phyloP scores from a whole-genome alignment of 2,797 vertebrate species.

The Falco peregrinus region DNA sequence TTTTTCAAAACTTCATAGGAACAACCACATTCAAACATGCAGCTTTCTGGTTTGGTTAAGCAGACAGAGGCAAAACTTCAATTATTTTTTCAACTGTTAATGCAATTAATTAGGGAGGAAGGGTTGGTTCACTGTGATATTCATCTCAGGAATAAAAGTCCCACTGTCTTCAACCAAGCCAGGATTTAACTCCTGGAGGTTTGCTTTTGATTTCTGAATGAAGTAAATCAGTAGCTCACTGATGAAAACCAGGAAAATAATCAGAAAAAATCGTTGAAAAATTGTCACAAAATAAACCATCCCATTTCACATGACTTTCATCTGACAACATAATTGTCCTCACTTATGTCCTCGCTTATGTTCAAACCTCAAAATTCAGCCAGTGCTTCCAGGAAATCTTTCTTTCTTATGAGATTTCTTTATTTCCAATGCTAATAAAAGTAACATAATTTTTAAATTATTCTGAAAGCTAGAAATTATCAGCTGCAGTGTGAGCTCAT shows the following conservation, averaged over 20 bases:
- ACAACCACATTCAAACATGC: neutral
- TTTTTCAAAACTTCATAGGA: neutral
- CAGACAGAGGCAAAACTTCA: neutral
- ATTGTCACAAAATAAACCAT: neutral
- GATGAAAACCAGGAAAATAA: neutral
- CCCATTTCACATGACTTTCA: neutral
- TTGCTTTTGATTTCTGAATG: neutral
- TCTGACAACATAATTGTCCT: neutral
- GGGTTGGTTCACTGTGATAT: neutral
- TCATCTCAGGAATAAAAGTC: neutral
- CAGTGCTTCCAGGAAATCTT: neutral
- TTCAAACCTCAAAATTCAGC: neutral
- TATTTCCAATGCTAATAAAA: neutral
- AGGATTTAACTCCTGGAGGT: neutral
- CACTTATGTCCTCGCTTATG: neutral
- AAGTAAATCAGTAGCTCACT: neutral
- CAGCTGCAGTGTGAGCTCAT: neutral
- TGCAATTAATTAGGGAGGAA: neutral
- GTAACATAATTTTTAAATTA: neutral
- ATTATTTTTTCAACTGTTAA: neutral
- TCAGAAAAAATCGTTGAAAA: neutral
- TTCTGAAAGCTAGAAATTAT: neutral
- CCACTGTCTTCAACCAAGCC: neutral
- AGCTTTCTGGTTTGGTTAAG: neutral
- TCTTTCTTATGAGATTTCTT: neutral